Base-by-base conservation (phyloP, 2,888 invertebrate genomes). In the Chalcis sispes region DNA sequence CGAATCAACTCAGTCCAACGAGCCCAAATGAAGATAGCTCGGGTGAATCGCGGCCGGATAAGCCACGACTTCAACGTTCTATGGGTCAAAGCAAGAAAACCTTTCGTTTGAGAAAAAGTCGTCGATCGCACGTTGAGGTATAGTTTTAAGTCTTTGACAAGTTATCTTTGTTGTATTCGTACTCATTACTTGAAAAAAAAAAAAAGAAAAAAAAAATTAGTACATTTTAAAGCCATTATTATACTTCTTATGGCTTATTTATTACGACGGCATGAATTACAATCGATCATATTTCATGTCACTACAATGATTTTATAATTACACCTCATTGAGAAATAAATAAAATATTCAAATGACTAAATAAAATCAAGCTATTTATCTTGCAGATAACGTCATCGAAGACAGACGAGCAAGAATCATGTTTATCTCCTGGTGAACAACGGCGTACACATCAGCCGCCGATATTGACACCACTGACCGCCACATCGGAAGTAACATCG, bases 61-160 rank as follows among this genome's bases (percentile, higher is more conserved):
- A 92, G 85, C 94, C 94, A 40, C 91, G 96, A 3, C 91, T 98
- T 73, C 98, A 98, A 86, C 92, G 98, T 23, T 94, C 97, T 70
- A 98, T 97, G 89, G 97, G 96, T 42, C 97, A 96, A 85, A 98
- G 97, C 84, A 93, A 98, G 83, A 97, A 96, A 89, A 98, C 98
- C 0, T 98, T 98, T 90, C 93, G 97, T 78, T 91, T 96, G 77
- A 91, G 95, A 80, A 94, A 95, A 87, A 95, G 95, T 87, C 91
- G 95, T 4, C 75, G 66, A 84, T 93, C 90, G 73, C 93, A 93
- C 80, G 91, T 93, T 52, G 95, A 95, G 89, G 94, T 94, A 36
- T 36, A 10, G 10, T 36, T 7, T 36, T 7, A 7, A 36, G 4
- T 36, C 36, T 36, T 4, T 7, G 10, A 36, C 10, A 36, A 36